A percentile compares a stretch with the other conserved stretches of the same genome.
phyloP scores from a whole-genome alignment of 2,888 invertebrate genomes.

The Argynnis bischoffii region DNA sequence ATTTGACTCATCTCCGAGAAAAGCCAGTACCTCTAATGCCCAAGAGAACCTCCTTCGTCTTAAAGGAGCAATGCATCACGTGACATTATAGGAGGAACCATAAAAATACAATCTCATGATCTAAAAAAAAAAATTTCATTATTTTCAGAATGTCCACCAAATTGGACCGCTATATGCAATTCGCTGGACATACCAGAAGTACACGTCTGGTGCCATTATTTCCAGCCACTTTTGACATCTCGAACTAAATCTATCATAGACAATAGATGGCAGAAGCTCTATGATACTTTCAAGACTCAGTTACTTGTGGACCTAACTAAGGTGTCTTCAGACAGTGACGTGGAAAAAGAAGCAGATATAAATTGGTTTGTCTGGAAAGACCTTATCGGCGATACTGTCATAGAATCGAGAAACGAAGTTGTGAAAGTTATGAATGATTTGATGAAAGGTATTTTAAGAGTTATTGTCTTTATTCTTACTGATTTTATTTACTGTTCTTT shows the following conservation, averaged over 20 bases:
- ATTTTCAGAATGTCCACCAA: slow-evolving; percentile 78
- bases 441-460: slow-evolving; percentile 64
- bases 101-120: too few species aligned
- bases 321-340: slow-evolving; percentile 68
- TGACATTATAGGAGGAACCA: too few species aligned
- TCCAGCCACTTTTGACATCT: slow-evolving; percentile 87
- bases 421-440: slow-evolving; percentile 74
- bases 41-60: too few species aligned
- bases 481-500: too few species aligned
- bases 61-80: too few species aligned
- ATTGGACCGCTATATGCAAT: slow-evolving; percentile 85
- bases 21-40: too few species aligned
- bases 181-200: slow-evolving; percentile 80
- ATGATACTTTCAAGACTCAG: slow-evolving; percentile 66
- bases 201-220: slow-evolving; percentile 88
- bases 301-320: slow-evolving; percentile 67
- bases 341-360: slow-evolving; percentile 83
- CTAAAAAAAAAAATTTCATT: too few species aligned
- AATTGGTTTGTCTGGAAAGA: slow-evolving; percentile 90
- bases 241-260: slow-evolving; percentile 85
- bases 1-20: too few species aligned
- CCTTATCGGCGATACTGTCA: slow-evolving; percentile 77
- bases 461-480: background rate
- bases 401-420: slow-evolving; percentile 71
- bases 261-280: slow-evolving; percentile 66